These are phyloP conservation scores for Parambassis ranga DNA, from an alignment of 2,797 vertebrate species.

Conservation along the genomic window DNA sequence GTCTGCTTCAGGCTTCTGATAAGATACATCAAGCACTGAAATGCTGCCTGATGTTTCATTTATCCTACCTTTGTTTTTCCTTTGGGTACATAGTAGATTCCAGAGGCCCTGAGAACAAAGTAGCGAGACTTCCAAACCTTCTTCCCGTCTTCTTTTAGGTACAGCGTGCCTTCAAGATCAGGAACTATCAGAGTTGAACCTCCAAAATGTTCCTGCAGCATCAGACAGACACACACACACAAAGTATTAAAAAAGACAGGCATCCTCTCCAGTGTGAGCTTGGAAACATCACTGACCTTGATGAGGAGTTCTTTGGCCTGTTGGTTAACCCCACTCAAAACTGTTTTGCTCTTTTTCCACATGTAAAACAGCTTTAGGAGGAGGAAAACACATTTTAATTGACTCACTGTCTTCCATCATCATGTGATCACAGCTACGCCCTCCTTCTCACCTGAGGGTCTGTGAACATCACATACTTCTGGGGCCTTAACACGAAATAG, in stretches of 20 bases:
- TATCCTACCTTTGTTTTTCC: slow-evolving; percentile 91
- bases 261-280: background rate
- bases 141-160: slow-evolving; percentile 91
- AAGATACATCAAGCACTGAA: background rate
- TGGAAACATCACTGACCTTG: slow-evolving; percentile 76
- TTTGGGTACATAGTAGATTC: slow-evolving; percentile 93
- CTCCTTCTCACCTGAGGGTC: slow-evolving; percentile 85
- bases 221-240: no score
- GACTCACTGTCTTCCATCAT: background rate
- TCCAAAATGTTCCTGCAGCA: slow-evolving; percentile 86
- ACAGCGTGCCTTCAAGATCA: slow-evolving; percentile 87
- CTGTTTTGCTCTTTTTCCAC: slow-evolving; percentile 80
- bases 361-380: slow-evolving; percentile 86
- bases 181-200: slow-evolving; percentile 87
- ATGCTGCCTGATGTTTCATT: background rate
- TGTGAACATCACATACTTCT: slow-evolving; percentile 91
- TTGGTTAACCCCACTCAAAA: slow-evolving; percentile 78
- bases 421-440: background rate
- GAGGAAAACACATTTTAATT: background rate
- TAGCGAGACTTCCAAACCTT: slow-evolving; percentile 91
- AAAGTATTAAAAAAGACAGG: no score
- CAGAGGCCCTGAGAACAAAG: slow-evolving; percentile 91
- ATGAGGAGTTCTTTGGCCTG: slow-evolving; percentile 85
- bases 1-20: background rate
- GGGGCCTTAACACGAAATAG: slow-evolving; percentile 82